These are phyloP conservation scores for Cyprinus carpio DNA, from an alignment of 2,113 vertebrate genomes.

Conservation along the genomic window DNA sequence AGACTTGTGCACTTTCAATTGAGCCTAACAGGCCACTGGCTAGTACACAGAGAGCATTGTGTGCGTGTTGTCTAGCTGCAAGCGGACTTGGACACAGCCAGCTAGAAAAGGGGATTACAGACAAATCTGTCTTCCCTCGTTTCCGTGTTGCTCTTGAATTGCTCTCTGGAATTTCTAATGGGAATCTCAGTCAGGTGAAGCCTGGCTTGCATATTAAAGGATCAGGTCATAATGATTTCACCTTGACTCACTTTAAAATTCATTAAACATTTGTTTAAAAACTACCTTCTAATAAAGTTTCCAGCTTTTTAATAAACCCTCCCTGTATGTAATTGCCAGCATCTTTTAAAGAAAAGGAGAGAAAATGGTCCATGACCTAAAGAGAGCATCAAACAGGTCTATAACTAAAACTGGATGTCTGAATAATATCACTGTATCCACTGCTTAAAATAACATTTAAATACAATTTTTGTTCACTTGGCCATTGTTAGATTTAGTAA, in stretches of 20 bases:
- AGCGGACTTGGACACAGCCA: constrained; percentile 46
- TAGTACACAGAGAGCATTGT: constrained; percentile 19
- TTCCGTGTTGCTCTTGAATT: constrained; percentile 18
- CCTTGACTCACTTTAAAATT: constrained; percentile 31
- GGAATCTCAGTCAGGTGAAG: constrained; percentile 32
- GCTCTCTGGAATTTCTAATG: constrained; percentile 35
- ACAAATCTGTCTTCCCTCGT: constrained; percentile 46
- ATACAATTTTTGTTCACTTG: not conserved
- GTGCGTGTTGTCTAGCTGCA: constrained; percentile 5
- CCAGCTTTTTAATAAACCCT: not conserved
- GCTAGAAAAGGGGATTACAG: constrained; percentile 52
- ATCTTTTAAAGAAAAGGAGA: not conserved
- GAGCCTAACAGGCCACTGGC: constrained; percentile 38
- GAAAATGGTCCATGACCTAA: not conserved
- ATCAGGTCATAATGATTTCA: not conserved
- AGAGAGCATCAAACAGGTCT: not conserved
- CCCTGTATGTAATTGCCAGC: not conserved
- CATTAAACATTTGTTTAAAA: constrained; percentile 8
- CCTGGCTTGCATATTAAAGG: constrained; percentile 6
- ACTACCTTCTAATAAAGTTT: too few species aligned
- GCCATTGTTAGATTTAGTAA: not conserved
- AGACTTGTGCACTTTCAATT: constrained; percentile 9
- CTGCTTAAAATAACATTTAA: not conserved
- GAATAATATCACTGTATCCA: not conserved
- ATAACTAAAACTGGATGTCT: not conserved